phyloP scores from a whole-genome alignment of 1,140 invertebrate genomes.

The Zaprionus africanus region DNA sequence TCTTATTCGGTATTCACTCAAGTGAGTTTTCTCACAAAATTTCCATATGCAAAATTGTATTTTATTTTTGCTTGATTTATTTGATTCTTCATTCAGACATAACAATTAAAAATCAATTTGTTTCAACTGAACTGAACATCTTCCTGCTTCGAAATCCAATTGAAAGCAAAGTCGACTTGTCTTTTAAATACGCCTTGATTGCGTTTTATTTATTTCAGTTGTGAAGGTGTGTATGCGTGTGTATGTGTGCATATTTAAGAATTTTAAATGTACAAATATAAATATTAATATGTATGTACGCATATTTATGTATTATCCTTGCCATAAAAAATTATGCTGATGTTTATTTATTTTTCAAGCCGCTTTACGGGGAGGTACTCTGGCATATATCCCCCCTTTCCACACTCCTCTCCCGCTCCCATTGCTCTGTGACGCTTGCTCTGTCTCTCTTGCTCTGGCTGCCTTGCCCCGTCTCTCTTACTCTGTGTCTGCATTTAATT shows the following conservation, averaged over 20 bases:
- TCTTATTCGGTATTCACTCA: not conserved
- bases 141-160: not conserved
- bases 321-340: slow-evolving; percentile 2
- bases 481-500: slow-evolving; percentile 69
- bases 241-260: not conserved
- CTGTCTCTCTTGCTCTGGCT: not conserved
- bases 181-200: slow-evolving; percentile 3
- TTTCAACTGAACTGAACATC: not conserved
- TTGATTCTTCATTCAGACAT: not conserved
- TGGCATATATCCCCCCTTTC: not conserved
- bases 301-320: not conserved
- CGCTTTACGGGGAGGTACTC: not conserved
- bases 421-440: not conserved
- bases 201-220: not conserved
- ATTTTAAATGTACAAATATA: slow-evolving; percentile 42
- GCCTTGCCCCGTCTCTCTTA: slow-evolving; percentile 6
- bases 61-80: not conserved
- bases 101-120: slow-evolving; percentile 1
- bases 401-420: not conserved
- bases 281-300: slow-evolving; percentile 9
- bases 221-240: not conserved
- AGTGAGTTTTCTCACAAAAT: not conserved
- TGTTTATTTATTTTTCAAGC: slow-evolving; percentile 9
- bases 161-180: not conserved
- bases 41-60: not conserved